A percentile compares a stretch with the other conserved stretches of the same genome.
Conservation (phyloP, 2,113 vertebrate species). For the Aspidoscelis tigris region DNA sequence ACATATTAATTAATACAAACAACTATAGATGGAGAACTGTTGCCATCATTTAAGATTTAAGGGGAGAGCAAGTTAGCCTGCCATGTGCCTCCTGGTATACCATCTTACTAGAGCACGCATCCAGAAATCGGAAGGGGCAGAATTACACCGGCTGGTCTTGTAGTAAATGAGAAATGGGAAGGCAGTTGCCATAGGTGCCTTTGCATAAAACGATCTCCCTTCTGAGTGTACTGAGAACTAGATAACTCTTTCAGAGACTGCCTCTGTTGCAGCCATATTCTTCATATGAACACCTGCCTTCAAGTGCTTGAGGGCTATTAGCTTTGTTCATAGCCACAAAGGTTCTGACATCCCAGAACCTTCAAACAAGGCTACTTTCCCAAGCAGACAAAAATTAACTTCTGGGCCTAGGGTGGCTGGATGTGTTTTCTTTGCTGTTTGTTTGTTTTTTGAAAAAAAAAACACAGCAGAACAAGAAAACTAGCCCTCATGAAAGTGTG, state of each 20-base stretch:
- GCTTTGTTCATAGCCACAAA: constrained; percentile 49
- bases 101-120: constrained; percentile 62
- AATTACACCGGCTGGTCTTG: constrained; percentile 60
- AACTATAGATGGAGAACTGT: constrained; percentile 44
- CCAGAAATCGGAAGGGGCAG: constrained; percentile 61
- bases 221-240: constrained; percentile 47
- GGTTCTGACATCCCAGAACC: constrained; percentile 53
- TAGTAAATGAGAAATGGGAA: constrained; percentile 59
- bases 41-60: constrained; percentile 36
- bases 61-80: constrained; percentile 24
- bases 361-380: constrained; percentile 4
- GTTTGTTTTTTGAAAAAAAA: constrained; percentile 28
- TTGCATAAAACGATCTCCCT: constrained; percentile 62
- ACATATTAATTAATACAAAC: constrained; percentile 33
- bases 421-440: constrained; percentile 53
- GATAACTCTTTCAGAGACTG: constrained; percentile 39
- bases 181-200: constrained; percentile 54
- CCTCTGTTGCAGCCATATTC: constrained; percentile 44
- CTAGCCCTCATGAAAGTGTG: constrained; percentile 66
- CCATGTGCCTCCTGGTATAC: constrained; percentile 43
- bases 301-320: constrained; percentile 21
- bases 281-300: constrained; percentile 43
- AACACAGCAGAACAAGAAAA: constrained; percentile 58
- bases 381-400: constrained; percentile 44
- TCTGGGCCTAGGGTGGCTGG: constrained; percentile 45